Conservation (phyloP, 2,888 invertebrate species). For the Brachycybe producta region DNA sequence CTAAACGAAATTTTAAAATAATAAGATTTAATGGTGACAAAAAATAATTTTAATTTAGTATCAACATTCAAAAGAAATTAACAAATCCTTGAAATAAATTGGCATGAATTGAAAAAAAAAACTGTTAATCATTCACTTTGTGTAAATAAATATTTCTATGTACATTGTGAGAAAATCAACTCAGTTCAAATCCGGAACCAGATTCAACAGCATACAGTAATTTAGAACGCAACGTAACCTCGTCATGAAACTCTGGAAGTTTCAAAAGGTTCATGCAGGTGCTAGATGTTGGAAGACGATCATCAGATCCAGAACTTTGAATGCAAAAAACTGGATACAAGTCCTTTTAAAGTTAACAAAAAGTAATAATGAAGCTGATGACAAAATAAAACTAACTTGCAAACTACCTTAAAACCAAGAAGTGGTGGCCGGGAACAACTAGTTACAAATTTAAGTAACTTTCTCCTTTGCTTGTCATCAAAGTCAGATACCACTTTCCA, state of each 20-base stretch:
- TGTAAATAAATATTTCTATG: too few relatives aligned
- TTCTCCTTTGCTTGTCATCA: constrained; percentile 66
- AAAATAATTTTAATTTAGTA: too few relatives aligned
- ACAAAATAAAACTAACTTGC: neutral
- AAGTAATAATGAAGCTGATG: constrained; percentile 8
- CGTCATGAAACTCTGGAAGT: constrained; percentile 75
- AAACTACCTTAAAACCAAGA: constrained; percentile 78
- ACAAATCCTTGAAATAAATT: too few relatives aligned
- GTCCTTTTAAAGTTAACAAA: constrained; percentile 47
- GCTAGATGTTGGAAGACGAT: constrained; percentile 83
- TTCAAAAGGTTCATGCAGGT: constrained; percentile 97
- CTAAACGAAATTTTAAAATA: too few relatives aligned
- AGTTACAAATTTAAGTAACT: constrained; percentile 91
- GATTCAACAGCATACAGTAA: constrained; percentile 86
- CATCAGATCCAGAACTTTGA: constrained; percentile 72
- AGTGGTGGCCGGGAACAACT: constrained; percentile 94
- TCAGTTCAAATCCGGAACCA: constrained; percentile 87
- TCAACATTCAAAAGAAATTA: too few relatives aligned
- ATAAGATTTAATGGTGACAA: too few relatives aligned
- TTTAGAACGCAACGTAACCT: constrained; percentile 62
- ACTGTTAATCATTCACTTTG: too few relatives aligned
- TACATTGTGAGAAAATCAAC: constrained; percentile 29
- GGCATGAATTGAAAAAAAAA: too few relatives aligned
- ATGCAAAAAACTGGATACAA: constrained; percentile 92
- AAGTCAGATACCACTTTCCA: constrained; percentile 79